These are phyloP conservation scores for Drosophila yakuba DNA, from an alignment of 1,140 invertebrate genomes.

Conservation along the genomic window DNA sequence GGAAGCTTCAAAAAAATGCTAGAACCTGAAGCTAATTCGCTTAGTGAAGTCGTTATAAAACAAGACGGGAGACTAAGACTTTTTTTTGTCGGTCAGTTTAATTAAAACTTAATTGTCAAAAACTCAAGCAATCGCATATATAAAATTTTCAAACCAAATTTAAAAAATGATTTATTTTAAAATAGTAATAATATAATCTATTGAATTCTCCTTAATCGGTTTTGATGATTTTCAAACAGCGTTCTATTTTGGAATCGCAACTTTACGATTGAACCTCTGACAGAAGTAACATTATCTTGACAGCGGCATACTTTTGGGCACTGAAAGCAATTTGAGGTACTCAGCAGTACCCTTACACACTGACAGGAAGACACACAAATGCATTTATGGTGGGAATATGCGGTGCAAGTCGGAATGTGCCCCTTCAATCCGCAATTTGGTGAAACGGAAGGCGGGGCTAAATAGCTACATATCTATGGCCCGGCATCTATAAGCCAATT, in stretches of 20 bases:
- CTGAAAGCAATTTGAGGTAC: conserved; percentile 70
- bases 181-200: no score
- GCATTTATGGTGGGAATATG: conserved; percentile 62
- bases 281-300: background rate
- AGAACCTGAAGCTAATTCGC: conserved; percentile 62
- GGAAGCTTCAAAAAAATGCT: conserved; percentile 49
- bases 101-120: no score
- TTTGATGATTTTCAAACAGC: background rate
- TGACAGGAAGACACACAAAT: conserved; percentile 19
- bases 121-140: no score
- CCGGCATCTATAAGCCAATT: conserved; percentile 72
- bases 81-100: background rate
- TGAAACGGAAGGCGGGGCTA: conserved; percentile 42
- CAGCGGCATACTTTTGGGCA: conserved; percentile 28
- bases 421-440: conserved; percentile 74
- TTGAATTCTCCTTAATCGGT: background rate
- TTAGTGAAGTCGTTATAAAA: conserved; percentile 21
- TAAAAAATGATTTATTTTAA: no score
- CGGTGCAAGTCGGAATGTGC: conserved; percentile 64
- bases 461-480: conserved; percentile 55
- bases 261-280: background rate
- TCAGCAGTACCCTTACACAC: conserved; percentile 13
- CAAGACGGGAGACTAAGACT: conserved; percentile 3
- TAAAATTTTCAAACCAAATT: no score
- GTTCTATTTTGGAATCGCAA: background rate